phyloP scores from a whole-genome alignment of 1,140 invertebrate genomes.

The Drosophila watanabei region DNA sequence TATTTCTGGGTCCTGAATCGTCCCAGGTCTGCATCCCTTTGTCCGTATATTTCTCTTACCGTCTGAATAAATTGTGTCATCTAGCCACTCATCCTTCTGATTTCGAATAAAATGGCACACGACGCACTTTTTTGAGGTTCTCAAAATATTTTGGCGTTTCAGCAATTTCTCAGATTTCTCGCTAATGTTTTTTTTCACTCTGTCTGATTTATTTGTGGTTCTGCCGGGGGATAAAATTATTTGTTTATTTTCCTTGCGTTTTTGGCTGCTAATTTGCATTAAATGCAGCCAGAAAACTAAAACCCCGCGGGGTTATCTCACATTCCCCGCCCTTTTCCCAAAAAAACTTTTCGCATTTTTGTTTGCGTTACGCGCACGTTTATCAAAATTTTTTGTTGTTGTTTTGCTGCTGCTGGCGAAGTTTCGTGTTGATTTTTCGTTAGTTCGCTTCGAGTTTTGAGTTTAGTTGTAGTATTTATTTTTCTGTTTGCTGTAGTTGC shows the following conservation, averaged over 20 bases:
- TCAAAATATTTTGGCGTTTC: constrained; percentile 78
- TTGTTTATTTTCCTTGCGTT: constrained; percentile 73
- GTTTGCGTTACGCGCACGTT: constrained; percentile 16
- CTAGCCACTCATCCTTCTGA: constrained; percentile 34
- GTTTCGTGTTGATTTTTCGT: constrained; percentile 35
- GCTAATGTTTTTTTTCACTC: constrained; percentile 71
- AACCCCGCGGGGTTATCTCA: constrained; percentile 7
- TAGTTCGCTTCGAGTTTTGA: constrained; percentile 11
- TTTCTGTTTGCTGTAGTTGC: background rate
- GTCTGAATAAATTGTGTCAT: constrained; percentile 41
- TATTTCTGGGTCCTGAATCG: constrained; percentile 8
- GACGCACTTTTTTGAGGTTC: constrained; percentile 72
- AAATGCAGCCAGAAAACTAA: constrained; percentile 29
- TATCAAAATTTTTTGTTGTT: constrained; percentile 15
- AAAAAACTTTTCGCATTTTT: background rate
- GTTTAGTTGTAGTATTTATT: background rate
- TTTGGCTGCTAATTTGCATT: constrained; percentile 69
- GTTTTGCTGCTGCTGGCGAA: constrained; percentile 3
- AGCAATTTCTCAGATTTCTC: constrained; percentile 50
- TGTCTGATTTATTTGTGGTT: constrained; percentile 67
- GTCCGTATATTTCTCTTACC: constrained; percentile 56
- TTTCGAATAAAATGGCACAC: constrained; percentile 48
- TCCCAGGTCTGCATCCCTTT: background rate
- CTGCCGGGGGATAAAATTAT: constrained; percentile 46
- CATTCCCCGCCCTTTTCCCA: background rate